phyloP scores from a whole-genome alignment of 2,113 vertebrate genomes.

The Nothoprocta perdicaria region DNA sequence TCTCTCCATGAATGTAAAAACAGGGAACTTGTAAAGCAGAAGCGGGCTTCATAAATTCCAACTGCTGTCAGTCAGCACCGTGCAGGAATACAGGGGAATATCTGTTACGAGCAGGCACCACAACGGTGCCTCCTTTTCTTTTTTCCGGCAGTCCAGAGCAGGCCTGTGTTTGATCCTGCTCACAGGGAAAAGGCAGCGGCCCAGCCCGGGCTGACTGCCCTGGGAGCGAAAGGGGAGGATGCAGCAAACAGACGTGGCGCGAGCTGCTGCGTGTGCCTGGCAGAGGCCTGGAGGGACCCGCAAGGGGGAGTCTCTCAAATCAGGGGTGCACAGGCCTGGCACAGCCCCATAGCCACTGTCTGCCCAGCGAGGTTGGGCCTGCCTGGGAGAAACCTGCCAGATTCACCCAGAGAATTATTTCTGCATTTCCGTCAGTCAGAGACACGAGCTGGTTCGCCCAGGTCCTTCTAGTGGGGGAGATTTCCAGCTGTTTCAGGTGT shows the following conservation, averaged over 20 bases:
- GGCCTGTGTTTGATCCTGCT: conserved; percentile 4
- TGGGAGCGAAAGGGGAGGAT: background rate
- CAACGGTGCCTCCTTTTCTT: fast-evolving
- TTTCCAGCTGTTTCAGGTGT: background rate
- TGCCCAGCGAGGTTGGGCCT: background rate
- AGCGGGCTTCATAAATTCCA: conserved; percentile 67
- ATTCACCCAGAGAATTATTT: background rate
- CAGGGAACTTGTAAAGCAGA: conserved; percentile 41
- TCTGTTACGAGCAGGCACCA: conserved; percentile 45
- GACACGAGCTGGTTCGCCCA: fast-evolving
- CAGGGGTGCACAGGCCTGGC: background rate
- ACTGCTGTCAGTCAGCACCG: conserved; percentile 48
- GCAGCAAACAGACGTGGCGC: background rate
- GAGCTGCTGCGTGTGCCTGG: background rate
- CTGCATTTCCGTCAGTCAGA: background rate
- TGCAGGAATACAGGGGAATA: conserved; percentile 53
- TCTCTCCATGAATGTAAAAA: conserved; percentile 55
- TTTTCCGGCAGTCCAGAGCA: background rate
- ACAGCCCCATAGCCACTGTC: background rate
- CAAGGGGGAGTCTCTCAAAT: background rate
- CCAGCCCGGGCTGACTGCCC: background rate
- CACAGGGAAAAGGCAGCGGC: background rate
- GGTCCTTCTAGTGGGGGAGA: background rate
- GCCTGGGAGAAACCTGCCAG: background rate
- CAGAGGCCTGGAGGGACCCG: background rate